Base-by-base conservation (phyloP, 1,140 invertebrate genomes). In the Neomicropteryx cornuta region DNA sequence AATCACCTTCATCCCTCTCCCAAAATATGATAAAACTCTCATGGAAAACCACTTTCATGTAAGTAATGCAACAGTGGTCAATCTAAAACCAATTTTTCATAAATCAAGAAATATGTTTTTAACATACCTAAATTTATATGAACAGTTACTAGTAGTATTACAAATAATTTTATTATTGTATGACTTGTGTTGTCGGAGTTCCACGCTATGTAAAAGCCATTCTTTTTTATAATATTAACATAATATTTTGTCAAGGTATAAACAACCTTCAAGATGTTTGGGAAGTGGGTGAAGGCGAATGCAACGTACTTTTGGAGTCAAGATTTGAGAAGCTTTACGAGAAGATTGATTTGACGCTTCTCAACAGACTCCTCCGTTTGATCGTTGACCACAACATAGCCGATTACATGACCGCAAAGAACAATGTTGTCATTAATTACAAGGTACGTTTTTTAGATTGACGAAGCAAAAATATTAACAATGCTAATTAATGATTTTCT, bases 351-450 rank as follows among this genome's bases (percentile, higher is more conserved):
- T 75, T 99, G 51, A 99, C 96, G 1, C 65, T 99, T 3, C 77
- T 99, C 1, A 99, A 99, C 68, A 78, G 96, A 64, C 62, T 99
- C 38, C 66, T 99, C 3, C 77, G 95, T 44, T 62, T 99, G 6
- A 98, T 99, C 51, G 95, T 99, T 2, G 97, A 99, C 70, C 97
- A 99, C 65, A 99, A 99, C 56, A 99, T 99, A 57, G 97, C 97
- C 50, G 97, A 99, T 82, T 99, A 99, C 58, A 99, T 99, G 93
- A 98, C 96, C 2, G 94, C 97, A 5, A 99, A 99, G 58, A 98
- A 98, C 63, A 99, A 99, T 65, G 92, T 99, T 18, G 89, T 97
- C 17, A 98, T 99, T 38, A 99, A 98, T 67, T 99, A 99, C 62
- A 98, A 98, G 71, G 76, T 77, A 44, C 18, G 30, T 42, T 38